These are phyloP conservation scores for Mus pahari DNA, from an alignment of 2,113 vertebrate genomes.

Conservation along the genomic window DNA sequence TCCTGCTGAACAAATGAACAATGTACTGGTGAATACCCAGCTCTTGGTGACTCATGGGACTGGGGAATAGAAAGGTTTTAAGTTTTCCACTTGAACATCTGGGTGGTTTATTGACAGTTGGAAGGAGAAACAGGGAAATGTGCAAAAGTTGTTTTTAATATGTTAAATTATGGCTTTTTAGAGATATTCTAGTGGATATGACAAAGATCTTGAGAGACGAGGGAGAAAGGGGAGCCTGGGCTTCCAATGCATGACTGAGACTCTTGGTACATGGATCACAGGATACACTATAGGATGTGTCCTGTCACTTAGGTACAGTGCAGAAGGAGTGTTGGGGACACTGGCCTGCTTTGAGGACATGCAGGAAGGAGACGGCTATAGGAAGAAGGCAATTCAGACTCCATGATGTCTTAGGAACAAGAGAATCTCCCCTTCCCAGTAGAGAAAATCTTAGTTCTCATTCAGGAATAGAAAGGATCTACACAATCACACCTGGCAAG, in stretches of 20 bases:
- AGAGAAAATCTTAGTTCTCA: neutral
- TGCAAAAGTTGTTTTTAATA: neutral
- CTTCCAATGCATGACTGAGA: neutral
- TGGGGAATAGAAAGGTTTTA: neutral
- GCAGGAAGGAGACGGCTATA: neutral
- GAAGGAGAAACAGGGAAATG: neutral
- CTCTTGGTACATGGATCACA: neutral
- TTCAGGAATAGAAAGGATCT: neutral
- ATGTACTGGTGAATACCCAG: neutral
- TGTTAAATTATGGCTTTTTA: neutral
- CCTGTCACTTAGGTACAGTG: too few relatives aligned
- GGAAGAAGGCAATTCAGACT: neutral
- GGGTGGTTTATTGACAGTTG: neutral
- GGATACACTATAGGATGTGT: neutral
- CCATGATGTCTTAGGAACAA: neutral
- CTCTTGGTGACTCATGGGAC: neutral
- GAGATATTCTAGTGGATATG: neutral
- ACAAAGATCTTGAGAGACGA: neutral
- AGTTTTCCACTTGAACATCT: neutral
- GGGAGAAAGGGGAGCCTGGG: neutral
- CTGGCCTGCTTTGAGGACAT: neutral
- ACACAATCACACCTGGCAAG: too few relatives aligned
- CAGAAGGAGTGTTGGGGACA: neutral
- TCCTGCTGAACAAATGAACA: neutral
- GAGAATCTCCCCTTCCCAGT: neutral